Percentiles rank a stretch among this genome's conserved stretches.
These are phyloP conservation scores for Pedetes capensis DNA, from an alignment of 2,113 vertebrate genomes.

Conservation along the genomic window DNA sequence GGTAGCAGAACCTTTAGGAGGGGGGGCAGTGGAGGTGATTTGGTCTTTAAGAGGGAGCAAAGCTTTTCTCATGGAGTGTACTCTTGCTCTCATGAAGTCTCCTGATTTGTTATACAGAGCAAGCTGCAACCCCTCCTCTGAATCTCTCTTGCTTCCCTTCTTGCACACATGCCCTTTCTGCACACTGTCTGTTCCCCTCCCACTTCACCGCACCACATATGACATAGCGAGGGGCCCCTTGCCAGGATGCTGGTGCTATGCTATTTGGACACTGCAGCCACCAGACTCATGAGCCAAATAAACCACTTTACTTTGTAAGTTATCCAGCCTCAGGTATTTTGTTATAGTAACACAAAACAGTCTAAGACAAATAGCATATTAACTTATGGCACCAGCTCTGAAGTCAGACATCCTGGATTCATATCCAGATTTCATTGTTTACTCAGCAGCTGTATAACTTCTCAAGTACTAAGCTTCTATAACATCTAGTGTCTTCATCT, in stretches of 20 bases:
- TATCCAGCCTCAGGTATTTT: not conserved
- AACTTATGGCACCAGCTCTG: not conserved
- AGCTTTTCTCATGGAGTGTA: not conserved
- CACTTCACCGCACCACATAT: not conserved
- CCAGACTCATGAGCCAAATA: not conserved
- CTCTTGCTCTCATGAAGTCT: not conserved
- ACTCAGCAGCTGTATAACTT: not conserved
- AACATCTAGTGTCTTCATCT: not conserved
- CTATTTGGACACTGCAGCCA: not conserved
- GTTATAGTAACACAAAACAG: not conserved
- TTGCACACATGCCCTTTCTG: too few species aligned
- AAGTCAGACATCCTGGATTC: not conserved
- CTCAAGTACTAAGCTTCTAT: not conserved
- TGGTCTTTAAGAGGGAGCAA: not conserved
- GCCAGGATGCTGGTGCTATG: not conserved
- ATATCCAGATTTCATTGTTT: not conserved
- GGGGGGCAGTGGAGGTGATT: too few species aligned
- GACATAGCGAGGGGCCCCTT: not conserved
- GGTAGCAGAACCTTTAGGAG: not conserved
- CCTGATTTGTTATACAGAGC: not conserved
- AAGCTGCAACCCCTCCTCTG: not conserved
- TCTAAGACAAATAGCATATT: not conserved
- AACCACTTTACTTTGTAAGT: not conserved
- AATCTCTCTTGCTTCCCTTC: too few species aligned
- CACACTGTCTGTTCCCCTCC: not conserved